phyloP scores from a whole-genome alignment of 2,797 vertebrate genomes.

The Chiroxiphia lanceolata region DNA sequence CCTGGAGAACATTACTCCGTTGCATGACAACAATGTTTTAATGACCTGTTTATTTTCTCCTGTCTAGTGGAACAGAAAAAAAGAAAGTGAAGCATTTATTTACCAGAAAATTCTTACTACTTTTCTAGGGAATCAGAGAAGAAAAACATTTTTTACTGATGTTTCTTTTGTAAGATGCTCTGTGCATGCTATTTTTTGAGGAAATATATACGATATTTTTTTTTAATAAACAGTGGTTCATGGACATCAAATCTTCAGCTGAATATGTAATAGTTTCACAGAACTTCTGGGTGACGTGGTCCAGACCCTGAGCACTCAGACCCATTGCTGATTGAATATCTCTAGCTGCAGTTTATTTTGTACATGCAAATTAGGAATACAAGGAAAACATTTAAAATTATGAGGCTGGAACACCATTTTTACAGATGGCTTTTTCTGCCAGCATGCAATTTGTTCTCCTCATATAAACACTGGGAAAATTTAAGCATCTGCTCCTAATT shows the following conservation, averaged over 20 bases:
- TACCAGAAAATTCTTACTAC: not conserved
- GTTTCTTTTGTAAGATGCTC: not conserved
- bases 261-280: not conserved
- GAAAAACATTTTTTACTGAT: not conserved
- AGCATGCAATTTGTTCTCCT: constrained; percentile 45
- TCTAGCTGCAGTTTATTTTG: constrained; percentile 22
- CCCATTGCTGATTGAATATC: not conserved
- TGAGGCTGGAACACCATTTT: constrained; percentile 10
- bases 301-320: not conserved
- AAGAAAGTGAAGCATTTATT: not conserved
- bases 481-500: constrained; percentile 65
- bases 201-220: not conserved
- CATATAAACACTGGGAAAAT: constrained; percentile 43
- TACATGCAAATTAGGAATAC: constrained; percentile 50
- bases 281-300: constrained; percentile 26
- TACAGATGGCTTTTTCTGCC: constrained; percentile 52
- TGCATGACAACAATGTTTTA: not conserved
- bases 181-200: not conserved
- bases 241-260: not conserved
- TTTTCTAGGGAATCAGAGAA: not conserved
- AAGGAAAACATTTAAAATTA: constrained; percentile 41
- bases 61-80: not conserved
- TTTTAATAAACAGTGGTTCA: not conserved
- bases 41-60: not conserved
- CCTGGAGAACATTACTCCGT: constrained; percentile 2